phyloP scores from a whole-genome alignment of 2,888 invertebrate genomes.

The Chrysolina oricalcia region DNA sequence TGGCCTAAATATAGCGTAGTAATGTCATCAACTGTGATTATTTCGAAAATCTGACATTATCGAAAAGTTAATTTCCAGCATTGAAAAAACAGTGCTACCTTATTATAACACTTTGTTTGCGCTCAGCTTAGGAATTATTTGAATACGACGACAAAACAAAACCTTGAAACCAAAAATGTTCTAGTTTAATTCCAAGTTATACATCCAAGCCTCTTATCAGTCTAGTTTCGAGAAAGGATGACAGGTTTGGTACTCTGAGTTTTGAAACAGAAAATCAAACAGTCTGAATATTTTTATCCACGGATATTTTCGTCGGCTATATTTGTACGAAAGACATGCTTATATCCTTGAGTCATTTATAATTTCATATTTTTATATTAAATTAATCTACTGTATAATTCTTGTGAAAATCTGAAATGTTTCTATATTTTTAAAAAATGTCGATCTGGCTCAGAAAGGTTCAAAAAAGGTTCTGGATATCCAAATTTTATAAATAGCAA shows the following conservation, averaged over 20 bases:
- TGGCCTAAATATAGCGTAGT: too few species aligned
- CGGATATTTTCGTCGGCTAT: background rate
- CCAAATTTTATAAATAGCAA: too few species aligned
- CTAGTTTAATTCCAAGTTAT: slow-evolving; percentile 39
- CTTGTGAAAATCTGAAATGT: too few species aligned
- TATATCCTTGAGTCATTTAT: background rate
- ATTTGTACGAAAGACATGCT: background rate
- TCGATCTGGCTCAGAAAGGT: background rate
- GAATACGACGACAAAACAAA: slow-evolving; percentile 37
- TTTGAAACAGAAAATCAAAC: slow-evolving; percentile 5
- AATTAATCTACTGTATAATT: too few species aligned
- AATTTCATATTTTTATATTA: background rate
- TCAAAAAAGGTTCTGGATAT: background rate
- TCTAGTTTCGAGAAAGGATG: slow-evolving; percentile 26
- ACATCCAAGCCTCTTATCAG: slow-evolving; percentile 36
- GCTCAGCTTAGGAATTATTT: slow-evolving; percentile 28
- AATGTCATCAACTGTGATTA: background rate
- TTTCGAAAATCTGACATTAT: background rate
- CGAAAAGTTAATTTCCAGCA: background rate
- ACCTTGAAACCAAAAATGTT: slow-evolving; percentile 42
- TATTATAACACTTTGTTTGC: slow-evolving; percentile 24
- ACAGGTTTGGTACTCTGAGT: slow-evolving; percentile 11
- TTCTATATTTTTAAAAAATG: too few species aligned
- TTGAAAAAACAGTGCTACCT: background rate
- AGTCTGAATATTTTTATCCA: background rate